These are phyloP conservation scores for Caerostris darwini DNA, from an alignment of 1,140 invertebrate species.

Conservation along the genomic window DNA sequence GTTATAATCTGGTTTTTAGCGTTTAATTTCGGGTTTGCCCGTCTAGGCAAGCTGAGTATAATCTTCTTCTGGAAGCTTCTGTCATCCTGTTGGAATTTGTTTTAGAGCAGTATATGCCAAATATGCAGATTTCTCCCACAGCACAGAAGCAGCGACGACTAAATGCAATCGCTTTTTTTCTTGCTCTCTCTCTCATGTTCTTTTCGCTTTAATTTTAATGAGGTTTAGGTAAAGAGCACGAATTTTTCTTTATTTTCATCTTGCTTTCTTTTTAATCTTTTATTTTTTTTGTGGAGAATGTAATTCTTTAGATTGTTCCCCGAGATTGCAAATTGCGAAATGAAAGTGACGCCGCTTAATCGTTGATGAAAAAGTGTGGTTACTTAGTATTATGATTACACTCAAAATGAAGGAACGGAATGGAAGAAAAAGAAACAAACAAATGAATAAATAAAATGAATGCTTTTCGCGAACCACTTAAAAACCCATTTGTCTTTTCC, in stretches of 20 bases:
- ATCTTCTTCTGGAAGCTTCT: conserved; percentile 43
- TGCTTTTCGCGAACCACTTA: not conserved
- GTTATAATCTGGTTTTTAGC: conserved; percentile 75
- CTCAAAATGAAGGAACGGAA: too few species aligned
- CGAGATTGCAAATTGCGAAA: conserved; percentile 59
- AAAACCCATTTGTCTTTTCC: conserved; percentile 29
- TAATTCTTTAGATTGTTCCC: not conserved
- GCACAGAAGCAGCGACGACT: not conserved
- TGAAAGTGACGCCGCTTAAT: conserved; percentile 49
- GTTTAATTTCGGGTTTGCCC: conserved; percentile 71
- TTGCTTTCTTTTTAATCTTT: not conserved
- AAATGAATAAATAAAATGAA: not conserved
- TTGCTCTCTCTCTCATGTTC: not conserved
- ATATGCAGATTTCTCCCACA: conserved; percentile 70
- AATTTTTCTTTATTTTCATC: not conserved
- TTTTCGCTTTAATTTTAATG: conserved; percentile 73
- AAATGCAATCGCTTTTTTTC: conserved; percentile 33
- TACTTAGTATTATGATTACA: conserved; percentile 57
- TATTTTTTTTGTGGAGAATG: not conserved
- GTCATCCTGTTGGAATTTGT: conserved; percentile 73
- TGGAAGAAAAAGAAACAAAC: not conserved
- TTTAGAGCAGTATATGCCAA: conserved; percentile 68
- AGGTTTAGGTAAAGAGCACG: conserved; percentile 52
- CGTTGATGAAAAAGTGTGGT: conserved; percentile 49
- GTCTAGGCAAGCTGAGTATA: conserved; percentile 44